phyloP scores from a whole-genome alignment of 1,140 invertebrate species.

The Caenorhabditis latens region DNA sequence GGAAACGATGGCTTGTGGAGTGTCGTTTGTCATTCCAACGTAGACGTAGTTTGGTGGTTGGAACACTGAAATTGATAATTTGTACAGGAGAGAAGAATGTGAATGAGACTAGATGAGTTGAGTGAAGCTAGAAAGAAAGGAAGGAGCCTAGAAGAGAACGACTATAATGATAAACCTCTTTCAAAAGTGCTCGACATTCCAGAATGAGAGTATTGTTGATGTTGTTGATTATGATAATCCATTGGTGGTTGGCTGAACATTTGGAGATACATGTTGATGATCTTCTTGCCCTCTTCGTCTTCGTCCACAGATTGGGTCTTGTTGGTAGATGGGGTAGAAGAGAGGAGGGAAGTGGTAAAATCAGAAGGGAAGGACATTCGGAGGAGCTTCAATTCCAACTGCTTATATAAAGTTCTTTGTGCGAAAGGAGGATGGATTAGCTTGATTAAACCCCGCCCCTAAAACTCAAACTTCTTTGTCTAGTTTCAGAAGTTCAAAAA shows the following conservation, averaged over 20 bases:
- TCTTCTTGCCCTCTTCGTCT: slow-evolving; percentile 16
- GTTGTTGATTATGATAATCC: slow-evolving; percentile 4
- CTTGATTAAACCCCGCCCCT: background rate
- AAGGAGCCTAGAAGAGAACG: too few species aligned
- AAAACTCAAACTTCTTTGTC: background rate
- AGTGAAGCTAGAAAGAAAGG: background rate
- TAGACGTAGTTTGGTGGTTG: background rate
- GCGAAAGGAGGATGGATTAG: background rate
- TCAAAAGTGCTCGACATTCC: slow-evolving; percentile 45
- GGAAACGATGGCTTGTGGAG: background rate
- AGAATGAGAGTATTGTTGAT: slow-evolving; percentile 22
- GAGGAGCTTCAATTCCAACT: background rate
- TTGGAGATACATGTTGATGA: slow-evolving; percentile 32
- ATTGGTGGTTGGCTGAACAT: slow-evolving; percentile 18
- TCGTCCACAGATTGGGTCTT: background rate
- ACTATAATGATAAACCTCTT: slow-evolving; percentile 3
- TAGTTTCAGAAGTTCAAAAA: slow-evolving; percentile 11
- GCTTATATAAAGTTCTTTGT: slow-evolving; percentile 30
- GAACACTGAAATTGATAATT: slow-evolving; percentile 54
- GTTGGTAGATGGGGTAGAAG: background rate
- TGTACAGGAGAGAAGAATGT: background rate
- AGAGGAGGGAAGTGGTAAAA: background rate
- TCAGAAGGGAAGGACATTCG: slow-evolving; percentile 33
- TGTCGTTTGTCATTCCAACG: slow-evolving; percentile 11
- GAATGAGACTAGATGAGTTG: background rate